Percentiles rank a stretch among this genome's conserved stretches.
These are phyloP conservation scores for Athetis lepigone DNA, from an alignment of 2,888 invertebrate genomes.

Conservation along the genomic window DNA sequence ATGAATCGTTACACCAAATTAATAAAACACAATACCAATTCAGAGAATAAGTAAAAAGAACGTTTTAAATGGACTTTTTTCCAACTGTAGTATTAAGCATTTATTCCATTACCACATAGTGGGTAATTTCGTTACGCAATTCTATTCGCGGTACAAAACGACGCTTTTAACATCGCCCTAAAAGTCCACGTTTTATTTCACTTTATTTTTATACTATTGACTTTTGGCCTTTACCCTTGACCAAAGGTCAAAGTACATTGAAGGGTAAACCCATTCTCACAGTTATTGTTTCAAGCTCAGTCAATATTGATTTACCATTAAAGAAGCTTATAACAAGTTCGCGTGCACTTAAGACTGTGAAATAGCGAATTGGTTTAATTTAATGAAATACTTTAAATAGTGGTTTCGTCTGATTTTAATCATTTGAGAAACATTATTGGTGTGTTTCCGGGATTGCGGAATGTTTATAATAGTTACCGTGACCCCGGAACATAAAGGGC, in stretches of 20 bases:
- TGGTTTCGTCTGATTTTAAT: slow-evolving; percentile 18
- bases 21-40: no score
- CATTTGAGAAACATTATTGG: slow-evolving; percentile 18
- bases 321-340: slow-evolving; percentile 18
- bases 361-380: slow-evolving; percentile 24
- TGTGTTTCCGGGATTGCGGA: no score
- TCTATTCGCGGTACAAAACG: slow-evolving; percentile 38
- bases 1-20: no score
- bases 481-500: no score
- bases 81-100: slow-evolving; percentile 7
- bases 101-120: background rate
- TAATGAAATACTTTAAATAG: slow-evolving; percentile 21
- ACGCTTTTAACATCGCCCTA: slow-evolving; percentile 31
- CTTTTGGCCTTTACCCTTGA: slow-evolving; percentile 37
- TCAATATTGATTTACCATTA: slow-evolving; percentile 25
- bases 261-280: slow-evolving; percentile 19
- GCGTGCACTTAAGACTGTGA: slow-evolving; percentile 19
- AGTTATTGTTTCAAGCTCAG: slow-evolving; percentile 36
- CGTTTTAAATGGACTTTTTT: no score
- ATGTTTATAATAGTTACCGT: no score
- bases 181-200: slow-evolving; percentile 40
- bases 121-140: slow-evolving; percentile 30
- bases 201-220: slow-evolving; percentile 52
- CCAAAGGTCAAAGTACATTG: slow-evolving; percentile 25
- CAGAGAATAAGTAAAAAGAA: no score